Evolutionary conservation across 1,140 invertebrate genomes (phyloP).

Genomic region (Solen grandis): DNA sequence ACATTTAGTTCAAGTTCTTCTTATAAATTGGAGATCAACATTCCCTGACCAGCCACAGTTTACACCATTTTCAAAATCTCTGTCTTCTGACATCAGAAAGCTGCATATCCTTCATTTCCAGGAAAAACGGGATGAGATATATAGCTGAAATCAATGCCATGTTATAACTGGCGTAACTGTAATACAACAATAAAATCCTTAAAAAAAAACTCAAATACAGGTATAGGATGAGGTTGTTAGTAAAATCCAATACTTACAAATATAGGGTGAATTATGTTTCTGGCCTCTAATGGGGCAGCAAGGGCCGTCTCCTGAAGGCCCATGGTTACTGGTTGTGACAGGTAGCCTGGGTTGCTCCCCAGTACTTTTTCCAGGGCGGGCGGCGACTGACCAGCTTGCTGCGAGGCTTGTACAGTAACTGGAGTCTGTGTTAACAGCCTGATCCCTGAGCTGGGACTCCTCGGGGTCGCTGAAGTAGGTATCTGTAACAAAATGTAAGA

Average conservation of each 20-base stretch:
- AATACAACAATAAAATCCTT: too few species aligned
- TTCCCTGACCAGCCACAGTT: too few species aligned
- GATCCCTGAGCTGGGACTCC: constrained; percentile 41
- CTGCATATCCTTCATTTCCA: too few species aligned
- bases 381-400: constrained; percentile 48
- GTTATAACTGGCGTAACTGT: too few species aligned
- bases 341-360: constrained; percentile 59
- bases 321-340: constrained; percentile 38
- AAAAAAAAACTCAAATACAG: too few species aligned
- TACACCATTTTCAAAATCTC: too few species aligned
- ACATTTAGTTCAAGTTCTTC: too few species aligned
- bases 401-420: constrained; percentile 59
- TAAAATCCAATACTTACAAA: constrained; percentile 64
- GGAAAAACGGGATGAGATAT: too few species aligned
- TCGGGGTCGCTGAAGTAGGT: constrained; percentile 49
- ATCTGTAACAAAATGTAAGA: constrained; percentile 22
- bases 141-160: too few species aligned
- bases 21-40: too few species aligned
- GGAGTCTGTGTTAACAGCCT: constrained; percentile 67
- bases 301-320: constrained; percentile 74
- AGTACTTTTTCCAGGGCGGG: constrained; percentile 75
- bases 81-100: too few species aligned
- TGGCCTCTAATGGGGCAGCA: constrained; percentile 73
- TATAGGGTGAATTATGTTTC: constrained; percentile 63
- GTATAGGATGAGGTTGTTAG: too few species aligned